Base-by-base conservation (phyloP, 2,888 invertebrate genomes). In the Hypolimnas misippus region DNA sequence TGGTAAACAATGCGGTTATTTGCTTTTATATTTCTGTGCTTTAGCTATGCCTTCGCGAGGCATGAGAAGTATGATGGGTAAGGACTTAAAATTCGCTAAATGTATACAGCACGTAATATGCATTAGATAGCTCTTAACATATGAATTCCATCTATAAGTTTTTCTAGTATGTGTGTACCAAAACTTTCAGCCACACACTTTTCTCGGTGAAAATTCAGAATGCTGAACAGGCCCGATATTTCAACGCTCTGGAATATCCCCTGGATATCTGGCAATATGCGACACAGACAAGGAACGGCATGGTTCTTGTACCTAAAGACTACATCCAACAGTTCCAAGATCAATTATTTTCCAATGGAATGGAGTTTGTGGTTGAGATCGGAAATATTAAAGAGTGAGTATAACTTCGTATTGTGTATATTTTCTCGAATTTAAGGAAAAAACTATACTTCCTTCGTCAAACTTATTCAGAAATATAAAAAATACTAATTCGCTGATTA, bases 11-110 rank as follows among this genome's bases (percentile, higher is more conserved):
- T 31, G 19, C 7, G 21, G 19, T 14, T 14, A 3, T 55, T 84
- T 6, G 19, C 80, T 78, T 50, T 12, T 49, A 14, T 75, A 72
- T 66, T 66, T 76, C 29, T 71, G 68, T 12, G 62, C 77, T 10
- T 74, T 60, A 63, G 67, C 40, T 61, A 69, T 0, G 81, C 73
- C 17, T 67, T 72, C 12, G 87, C 81, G 1, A 87, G 84, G 71
- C 80, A 87, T 65, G 87, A 89, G 67, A 62, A 74, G 7, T 84
- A 84, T 60, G 81, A 84, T 59, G 86, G 87, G 88, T 87, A 73
- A 81, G 83, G 12, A 3, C 12, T 35, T 12, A 1, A 35, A n/a
- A 35, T 12, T 7, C 3, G 8, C 49, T 6, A 14, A 14, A 21
- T 12, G 2, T 6, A 19, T 2, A 42, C 38, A 40, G 5, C 14